phyloP scores from a whole-genome alignment of 2,888 invertebrate species.

The Drosophila merina region DNA sequence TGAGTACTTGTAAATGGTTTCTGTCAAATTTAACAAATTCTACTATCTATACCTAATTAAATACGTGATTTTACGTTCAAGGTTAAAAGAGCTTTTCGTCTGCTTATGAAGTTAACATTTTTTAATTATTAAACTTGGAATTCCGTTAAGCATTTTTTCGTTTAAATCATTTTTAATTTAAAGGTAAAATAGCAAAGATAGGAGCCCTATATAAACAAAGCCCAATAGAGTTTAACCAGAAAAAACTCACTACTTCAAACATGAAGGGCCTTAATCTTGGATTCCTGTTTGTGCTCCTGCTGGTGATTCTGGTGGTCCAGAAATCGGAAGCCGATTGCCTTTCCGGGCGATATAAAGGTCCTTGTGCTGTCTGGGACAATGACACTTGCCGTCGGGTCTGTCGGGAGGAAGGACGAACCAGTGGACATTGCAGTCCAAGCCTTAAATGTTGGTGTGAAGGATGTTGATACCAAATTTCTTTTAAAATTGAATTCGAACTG shows the following conservation, averaged over 20 bases:
- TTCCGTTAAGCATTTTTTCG: neutral
- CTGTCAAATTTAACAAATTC: too few species aligned
- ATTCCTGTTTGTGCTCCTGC: neutral
- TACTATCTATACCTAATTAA: too few species aligned
- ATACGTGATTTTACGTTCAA: neutral
- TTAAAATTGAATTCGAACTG: neutral
- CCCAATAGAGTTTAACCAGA: neutral
- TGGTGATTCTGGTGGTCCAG: neutral
- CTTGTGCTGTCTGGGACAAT: slow-evolving; percentile 19
- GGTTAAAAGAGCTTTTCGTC: neutral
- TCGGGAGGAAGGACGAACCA: slow-evolving; percentile 8
- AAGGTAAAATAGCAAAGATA: neutral
- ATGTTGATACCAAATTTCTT: neutral
- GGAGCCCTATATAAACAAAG: neutral
- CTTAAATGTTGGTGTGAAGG: slow-evolving; percentile 14
- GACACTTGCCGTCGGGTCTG: slow-evolving; percentile 12
- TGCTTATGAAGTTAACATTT: neutral
- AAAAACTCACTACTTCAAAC: neutral
- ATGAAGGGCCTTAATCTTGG: slow-evolving; percentile 6
- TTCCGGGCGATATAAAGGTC: slow-evolving; percentile 4
- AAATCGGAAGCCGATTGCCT: slow-evolving; percentile 6
- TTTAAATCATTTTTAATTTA: neutral
- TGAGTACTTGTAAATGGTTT: too few species aligned
- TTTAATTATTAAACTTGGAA: neutral
- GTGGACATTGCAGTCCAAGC: slow-evolving; percentile 13